Evolutionary conservation across 2,113 vertebrate genomes (phyloP).

Genomic region (Camelus bactrianus): DNA sequence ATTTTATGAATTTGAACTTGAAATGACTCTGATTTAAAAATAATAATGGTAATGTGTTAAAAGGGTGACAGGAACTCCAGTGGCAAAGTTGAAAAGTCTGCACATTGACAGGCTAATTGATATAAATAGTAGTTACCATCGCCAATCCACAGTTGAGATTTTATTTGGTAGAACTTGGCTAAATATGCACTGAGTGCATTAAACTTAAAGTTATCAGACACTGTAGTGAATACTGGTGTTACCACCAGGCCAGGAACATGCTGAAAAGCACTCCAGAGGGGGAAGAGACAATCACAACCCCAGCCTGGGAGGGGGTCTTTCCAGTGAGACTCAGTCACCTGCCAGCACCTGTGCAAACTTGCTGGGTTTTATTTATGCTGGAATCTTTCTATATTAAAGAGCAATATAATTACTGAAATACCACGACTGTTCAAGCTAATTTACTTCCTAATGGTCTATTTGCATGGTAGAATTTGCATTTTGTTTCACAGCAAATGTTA

Average conservation of each 20-base stretch:
- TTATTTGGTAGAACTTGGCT: slow-evolving; percentile 79
- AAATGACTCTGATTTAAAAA: slow-evolving; percentile 83
- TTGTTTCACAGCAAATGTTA: slow-evolving; percentile 84
- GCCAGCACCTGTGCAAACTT: background rate
- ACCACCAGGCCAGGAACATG: slow-evolving; percentile 62
- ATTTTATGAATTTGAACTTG: slow-evolving; percentile 82
- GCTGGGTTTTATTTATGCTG: slow-evolving; percentile 76
- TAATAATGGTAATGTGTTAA: slow-evolving; percentile 80
- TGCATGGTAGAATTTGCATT: slow-evolving; percentile 84
- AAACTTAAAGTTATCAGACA: slow-evolving; percentile 78
- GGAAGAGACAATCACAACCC: slow-evolving; percentile 60
- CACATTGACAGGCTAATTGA: slow-evolving; percentile 77
- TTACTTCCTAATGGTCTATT: slow-evolving; percentile 84
- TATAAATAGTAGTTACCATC: slow-evolving; percentile 84
- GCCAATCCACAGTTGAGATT: slow-evolving; percentile 74
- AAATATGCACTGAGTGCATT: slow-evolving; percentile 73
- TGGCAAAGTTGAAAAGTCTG: slow-evolving; percentile 76
- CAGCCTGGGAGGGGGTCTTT: slow-evolving; percentile 39
- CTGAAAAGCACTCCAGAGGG: slow-evolving; percentile 72
- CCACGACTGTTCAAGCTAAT: slow-evolving; percentile 84
- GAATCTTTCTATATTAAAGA: slow-evolving; percentile 72
- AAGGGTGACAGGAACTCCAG: slow-evolving; percentile 77
- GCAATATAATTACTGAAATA: slow-evolving; percentile 83
- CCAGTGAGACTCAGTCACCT: slow-evolving; percentile 18
- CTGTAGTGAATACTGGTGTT: slow-evolving; percentile 74